These are phyloP conservation scores for Hippolais icterina DNA, from an alignment of 2,113 vertebrate genomes.

Conservation along the genomic window DNA sequence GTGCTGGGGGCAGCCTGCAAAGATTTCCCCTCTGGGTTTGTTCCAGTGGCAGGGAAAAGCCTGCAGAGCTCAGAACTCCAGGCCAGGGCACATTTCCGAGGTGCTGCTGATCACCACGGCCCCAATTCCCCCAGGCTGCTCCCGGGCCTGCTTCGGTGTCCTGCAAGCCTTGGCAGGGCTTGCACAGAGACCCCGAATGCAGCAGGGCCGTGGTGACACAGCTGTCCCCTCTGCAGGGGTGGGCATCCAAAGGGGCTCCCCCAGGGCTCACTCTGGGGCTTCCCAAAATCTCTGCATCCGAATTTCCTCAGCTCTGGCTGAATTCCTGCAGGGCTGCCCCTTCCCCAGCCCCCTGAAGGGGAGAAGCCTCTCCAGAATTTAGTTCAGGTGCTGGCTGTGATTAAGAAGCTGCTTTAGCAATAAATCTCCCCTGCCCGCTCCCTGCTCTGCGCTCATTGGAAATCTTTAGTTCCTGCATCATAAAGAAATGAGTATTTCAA, in stretches of 20 bases:
- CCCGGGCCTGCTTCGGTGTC: not conserved
- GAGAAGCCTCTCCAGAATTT: not conserved
- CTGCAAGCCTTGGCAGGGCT: fast-evolving
- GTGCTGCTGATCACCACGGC: fast-evolving
- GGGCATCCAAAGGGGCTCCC: not conserved
- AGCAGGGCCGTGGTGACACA: not conserved
- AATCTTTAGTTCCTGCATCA: conserved; percentile 56
- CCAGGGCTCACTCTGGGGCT: fast-evolving
- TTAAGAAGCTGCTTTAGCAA: not conserved
- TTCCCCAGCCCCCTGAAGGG: not conserved
- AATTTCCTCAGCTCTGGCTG: not conserved
- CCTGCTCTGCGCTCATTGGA: not conserved
- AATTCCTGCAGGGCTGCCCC: not conserved
- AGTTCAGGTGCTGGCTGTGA: not conserved
- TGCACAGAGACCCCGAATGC: not conserved
- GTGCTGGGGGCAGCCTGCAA: not conserved
- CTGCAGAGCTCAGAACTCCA: not conserved
- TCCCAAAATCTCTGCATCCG: not conserved
- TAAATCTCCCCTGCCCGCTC: not conserved
- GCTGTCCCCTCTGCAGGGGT: fast-evolving
- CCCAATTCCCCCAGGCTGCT: not conserved
- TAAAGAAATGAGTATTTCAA: conserved; percentile 46
- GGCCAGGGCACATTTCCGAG: not conserved
- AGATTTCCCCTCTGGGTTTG: not conserved
- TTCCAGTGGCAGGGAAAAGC: not conserved